Conservation (phyloP, 1,140 invertebrate species). For the Lepidurus arcticus region DNA sequence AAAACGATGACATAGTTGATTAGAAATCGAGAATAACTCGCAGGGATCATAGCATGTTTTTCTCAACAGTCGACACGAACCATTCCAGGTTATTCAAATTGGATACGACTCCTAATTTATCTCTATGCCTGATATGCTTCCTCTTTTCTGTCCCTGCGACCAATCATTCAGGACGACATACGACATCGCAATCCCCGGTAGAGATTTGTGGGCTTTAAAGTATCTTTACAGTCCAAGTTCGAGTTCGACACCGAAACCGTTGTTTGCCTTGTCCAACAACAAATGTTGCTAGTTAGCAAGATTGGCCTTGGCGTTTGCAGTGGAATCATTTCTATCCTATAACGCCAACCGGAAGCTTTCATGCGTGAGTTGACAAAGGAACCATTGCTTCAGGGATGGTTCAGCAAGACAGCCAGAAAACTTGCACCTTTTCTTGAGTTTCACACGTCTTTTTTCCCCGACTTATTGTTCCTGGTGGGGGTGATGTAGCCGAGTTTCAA, state of each 20-base stretch:
- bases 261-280: not conserved
- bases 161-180: too few species aligned
- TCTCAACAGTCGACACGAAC: not conserved
- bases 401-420: not conserved
- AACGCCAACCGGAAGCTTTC: conserved; percentile 6
- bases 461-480: not conserved
- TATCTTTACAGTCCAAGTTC: not conserved
- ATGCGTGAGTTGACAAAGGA: conserved; percentile 21
- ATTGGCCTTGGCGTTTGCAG: not conserved
- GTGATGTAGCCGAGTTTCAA: not conserved
- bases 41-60: not conserved
- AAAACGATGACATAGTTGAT: not conserved
- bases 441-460: not conserved
- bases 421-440: not conserved
- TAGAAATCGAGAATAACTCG: conserved; percentile 3
- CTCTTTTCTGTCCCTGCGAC: too few species aligned
- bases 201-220: not conserved
- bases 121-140: too few species aligned
- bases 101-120: not conserved
- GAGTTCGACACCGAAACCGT: not conserved
- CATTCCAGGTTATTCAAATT: not conserved
- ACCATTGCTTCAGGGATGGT: not conserved
- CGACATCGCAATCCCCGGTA: too few species aligned
- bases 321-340: not conserved
- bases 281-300: not conserved